Evolutionary conservation across 2,888 invertebrate species (phyloP).

Genomic region (Leptopilina syphax): DNA sequence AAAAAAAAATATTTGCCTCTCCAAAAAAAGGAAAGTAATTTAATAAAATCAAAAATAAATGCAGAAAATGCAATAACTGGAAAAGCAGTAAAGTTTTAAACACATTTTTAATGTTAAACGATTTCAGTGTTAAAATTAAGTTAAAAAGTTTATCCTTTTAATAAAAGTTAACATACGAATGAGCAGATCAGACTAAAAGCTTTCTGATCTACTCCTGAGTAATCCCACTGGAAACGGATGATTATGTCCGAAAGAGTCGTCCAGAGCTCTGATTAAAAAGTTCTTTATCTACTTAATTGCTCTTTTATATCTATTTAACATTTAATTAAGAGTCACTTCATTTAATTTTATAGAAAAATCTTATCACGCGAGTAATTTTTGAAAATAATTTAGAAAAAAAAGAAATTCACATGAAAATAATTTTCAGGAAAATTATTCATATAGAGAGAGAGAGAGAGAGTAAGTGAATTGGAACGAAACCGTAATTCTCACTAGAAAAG

Average conservation of each 20-base stretch:
- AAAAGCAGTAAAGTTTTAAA: conserved; percentile 5
- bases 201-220: conserved; percentile 24
- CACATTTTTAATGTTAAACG: background rate
- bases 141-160: conserved; percentile 4
- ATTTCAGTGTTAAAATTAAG: conserved; percentile 3
- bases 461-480: background rate
- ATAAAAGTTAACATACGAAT: conserved; percentile 28
- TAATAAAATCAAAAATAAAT: background rate
- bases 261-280: conserved; percentile 26
- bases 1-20: too few relatives aligned
- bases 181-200: conserved; percentile 33
- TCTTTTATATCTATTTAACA: conserved; percentile 4
- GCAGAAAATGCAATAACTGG: background rate
- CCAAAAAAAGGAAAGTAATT: too few relatives aligned
- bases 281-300: conserved; percentile 23
- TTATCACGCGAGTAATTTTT: background rate
- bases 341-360: background rate
- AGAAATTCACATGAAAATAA: background rate
- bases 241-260: conserved; percentile 16
- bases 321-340: background rate
- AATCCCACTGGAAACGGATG: conserved; percentile 23
- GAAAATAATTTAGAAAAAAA: too few relatives aligned
- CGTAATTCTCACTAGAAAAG: background rate
- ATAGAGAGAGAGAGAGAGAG: background rate
- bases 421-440: background rate